phyloP scores from a whole-genome alignment of 2,113 vertebrate species.

The Chaetodon auriga region DNA sequence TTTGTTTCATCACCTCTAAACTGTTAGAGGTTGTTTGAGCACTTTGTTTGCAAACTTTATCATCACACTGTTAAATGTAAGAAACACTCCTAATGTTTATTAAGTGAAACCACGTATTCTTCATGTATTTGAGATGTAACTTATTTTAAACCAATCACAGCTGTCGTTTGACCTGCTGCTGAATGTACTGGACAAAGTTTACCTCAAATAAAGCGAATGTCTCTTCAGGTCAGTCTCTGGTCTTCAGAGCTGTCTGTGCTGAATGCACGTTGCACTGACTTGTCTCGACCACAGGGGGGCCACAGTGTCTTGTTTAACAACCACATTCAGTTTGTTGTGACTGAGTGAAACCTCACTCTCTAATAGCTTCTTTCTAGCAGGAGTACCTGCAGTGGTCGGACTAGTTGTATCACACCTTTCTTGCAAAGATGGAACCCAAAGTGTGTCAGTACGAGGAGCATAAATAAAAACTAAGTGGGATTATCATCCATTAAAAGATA shows the following conservation, averaged over 20 bases:
- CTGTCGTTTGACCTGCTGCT: background rate
- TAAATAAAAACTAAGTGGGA: too few relatives aligned
- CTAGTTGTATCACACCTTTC: too few relatives aligned
- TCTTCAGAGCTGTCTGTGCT: background rate
- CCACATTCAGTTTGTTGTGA: background rate
- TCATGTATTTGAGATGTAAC: background rate
- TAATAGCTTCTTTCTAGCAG: background rate
- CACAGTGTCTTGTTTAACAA: background rate
- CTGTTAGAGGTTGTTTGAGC: background rate
- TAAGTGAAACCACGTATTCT: background rate
- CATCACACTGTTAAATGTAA: background rate
- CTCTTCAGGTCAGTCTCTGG: background rate
- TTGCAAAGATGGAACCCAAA: too few relatives aligned
- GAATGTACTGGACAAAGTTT: background rate
- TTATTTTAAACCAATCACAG: background rate
- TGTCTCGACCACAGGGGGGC: conserved; percentile 3
- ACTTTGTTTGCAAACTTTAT: background rate
- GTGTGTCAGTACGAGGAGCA: too few relatives aligned
- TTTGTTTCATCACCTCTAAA: background rate
- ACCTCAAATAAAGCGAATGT: conserved; percentile 23
- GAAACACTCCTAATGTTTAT: background rate
- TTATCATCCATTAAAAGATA: too few relatives aligned
- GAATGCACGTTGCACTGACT: background rate
- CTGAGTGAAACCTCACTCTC: background rate
- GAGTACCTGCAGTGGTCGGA: too few relatives aligned